Conservation (phyloP, 2,888 invertebrate species). For the Taphrorychus bicolor region DNA sequence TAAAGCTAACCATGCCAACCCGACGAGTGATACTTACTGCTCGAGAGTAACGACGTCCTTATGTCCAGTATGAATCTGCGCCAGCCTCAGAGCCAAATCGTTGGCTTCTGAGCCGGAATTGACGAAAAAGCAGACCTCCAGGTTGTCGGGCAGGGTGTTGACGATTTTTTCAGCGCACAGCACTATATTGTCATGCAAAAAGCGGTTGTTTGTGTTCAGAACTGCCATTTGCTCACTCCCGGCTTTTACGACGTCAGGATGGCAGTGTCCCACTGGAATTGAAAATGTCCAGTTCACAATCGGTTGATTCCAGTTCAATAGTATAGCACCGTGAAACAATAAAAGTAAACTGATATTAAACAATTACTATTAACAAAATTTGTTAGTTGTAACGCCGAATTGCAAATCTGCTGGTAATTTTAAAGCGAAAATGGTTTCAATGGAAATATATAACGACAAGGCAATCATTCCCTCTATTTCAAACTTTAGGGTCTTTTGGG, state of each 20-base stretch:
- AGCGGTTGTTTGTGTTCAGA: constrained; percentile 94
- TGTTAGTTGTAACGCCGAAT: too few species aligned
- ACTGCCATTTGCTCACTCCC: constrained; percentile 89
- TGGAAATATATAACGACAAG: too few species aligned
- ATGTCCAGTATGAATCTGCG: constrained; percentile 86
- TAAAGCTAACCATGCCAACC: not conserved
- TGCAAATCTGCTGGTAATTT: too few species aligned
- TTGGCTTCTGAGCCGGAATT: constrained; percentile 99
- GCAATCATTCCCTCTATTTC: too few species aligned
- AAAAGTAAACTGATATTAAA: too few species aligned
- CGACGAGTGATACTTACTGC: constrained; percentile 78
- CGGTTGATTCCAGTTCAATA: too few species aligned
- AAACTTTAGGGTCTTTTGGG: too few species aligned
- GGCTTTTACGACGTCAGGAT: constrained; percentile 91
- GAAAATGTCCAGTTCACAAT: too few species aligned
- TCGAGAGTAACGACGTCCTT: constrained; percentile 92
- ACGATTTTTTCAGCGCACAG: constrained; percentile 86
- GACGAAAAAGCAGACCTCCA: constrained; percentile 94
- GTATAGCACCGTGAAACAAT: too few species aligned
- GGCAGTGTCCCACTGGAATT: constrained; percentile 93
- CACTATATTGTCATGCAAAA: constrained; percentile 94
- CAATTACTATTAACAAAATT: too few species aligned
- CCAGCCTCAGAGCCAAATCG: constrained; percentile 92
- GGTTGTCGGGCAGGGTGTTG: constrained; percentile 80
- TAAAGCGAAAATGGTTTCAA: too few species aligned